Conservation (phyloP, 1,140 invertebrate genomes). For the Neodiprion pinetum region DNA sequence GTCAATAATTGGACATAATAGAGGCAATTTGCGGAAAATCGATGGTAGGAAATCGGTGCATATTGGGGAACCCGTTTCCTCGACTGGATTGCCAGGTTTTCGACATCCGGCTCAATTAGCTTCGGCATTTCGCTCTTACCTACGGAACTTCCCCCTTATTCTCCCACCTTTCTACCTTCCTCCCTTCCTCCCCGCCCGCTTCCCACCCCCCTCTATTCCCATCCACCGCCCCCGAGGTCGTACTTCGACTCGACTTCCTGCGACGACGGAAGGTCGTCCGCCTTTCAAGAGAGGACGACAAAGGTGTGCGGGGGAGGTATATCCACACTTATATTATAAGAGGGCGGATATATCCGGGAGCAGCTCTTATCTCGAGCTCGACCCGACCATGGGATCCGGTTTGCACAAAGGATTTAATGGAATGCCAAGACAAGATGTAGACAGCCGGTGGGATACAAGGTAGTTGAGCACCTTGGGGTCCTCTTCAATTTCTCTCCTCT, state of each 20-base stretch:
- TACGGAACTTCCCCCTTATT: background rate
- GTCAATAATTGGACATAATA: conserved; percentile 51
- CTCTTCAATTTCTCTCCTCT: too few species aligned
- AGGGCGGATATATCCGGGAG: too few species aligned
- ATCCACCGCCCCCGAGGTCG: background rate
- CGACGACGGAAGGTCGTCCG: background rate
- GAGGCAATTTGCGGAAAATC: conserved; percentile 51
- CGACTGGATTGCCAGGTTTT: conserved; percentile 14
- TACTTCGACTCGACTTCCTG: background rate
- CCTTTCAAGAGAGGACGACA: background rate
- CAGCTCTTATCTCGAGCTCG: too few species aligned
- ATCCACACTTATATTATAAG: background rate
- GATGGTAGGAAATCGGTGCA: conserved; percentile 44
- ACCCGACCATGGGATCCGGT: too few species aligned
- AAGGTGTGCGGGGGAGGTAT: background rate
- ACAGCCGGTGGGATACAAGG: background rate
- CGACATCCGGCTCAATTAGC: conserved; percentile 13
- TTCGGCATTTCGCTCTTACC: conserved; percentile 15
- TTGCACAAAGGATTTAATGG: conserved; percentile 1
- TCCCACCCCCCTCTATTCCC: background rate
- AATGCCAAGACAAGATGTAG: conserved; percentile 1
- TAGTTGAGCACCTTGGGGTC: too few species aligned
- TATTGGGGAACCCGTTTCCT: background rate
- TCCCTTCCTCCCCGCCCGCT: conserved; percentile 3
- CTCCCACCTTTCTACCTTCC: conserved; percentile 16